Evolutionary conservation across 2,113 vertebrate species (phyloP), one percentile per base, ranked within the genome.

Genomic region (Prietella phreatophila): DNA sequence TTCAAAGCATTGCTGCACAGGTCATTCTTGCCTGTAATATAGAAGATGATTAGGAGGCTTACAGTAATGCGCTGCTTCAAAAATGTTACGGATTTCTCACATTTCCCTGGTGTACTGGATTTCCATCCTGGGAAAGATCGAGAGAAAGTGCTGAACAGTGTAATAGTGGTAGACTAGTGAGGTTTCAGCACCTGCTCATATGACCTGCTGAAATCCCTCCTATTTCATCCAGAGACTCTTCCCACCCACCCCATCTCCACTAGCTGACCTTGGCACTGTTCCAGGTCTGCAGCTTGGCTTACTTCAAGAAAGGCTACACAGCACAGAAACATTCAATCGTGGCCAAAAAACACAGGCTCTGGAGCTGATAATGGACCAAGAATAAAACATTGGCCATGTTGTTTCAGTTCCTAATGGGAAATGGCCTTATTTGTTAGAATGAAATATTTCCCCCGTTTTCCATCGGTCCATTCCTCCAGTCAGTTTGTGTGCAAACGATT

Each of bases 121-220:
- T 88, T 71, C 82, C 39, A 85, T 65, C 82, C 83, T 85, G 86
- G 76, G 84, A 75, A 78, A 76, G 83, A 87, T 83, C 55, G 67
- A 82, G 87, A 87, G 83, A 84, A 85, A 86, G 76, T 55, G 86
- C 81, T 47, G 13, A 8, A 36, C 55, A 33, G 73, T 47, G 78
- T 56, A 65, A 85, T 75, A 75, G 69, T 83, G 84, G n/a, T 65
- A n/a, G 50, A 85, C 89, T 85, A 47, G 69, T 82, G 61, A 79
- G 67, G 73, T 92, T 91, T 94, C 91, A 93, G 79, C 89, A 91
- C 91, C 90, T 90, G 87, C 89, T 92, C 91, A 90, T 91, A 88
- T 86, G 82, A 47, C 42, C 42, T 47, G 19, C 86, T 75, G 50
- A 86, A 84, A 86, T 86, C 89, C 71, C 60, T 90, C 76, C 87